A percentile compares a stretch with the other conserved stretches of the same genome.
phyloP scores from a whole-genome alignment of 2,113 vertebrate genomes.

The Ploceus nigricollis region DNA sequence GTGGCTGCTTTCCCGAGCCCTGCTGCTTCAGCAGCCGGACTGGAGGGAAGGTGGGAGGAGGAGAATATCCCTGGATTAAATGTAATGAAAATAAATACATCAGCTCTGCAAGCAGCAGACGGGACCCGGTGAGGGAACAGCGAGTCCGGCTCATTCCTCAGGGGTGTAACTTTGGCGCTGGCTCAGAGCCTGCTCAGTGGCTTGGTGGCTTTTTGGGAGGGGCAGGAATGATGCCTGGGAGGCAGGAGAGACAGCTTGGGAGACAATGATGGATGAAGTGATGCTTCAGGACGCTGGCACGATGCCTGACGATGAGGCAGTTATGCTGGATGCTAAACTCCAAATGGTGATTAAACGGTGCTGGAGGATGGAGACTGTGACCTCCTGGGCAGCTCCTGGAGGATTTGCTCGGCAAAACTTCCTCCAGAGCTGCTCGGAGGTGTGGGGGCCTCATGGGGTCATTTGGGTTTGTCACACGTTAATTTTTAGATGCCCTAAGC shows the following conservation, averaged over 20 bases:
- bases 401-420: neutral
- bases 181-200: neutral
- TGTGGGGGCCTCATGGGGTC: fast-evolving
- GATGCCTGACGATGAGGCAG: fast-evolving
- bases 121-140: neutral
- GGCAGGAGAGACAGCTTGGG: slow-evolving; percentile 16
- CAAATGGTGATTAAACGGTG: neutral
- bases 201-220: neutral
- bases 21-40: neutral
- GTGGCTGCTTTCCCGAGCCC: neutral
- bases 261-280: slow-evolving; percentile 46
- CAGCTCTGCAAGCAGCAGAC: neutral
- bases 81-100: slow-evolving; percentile 57
- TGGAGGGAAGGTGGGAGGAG: neutral
- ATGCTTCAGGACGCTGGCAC: neutral
- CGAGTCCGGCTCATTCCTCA: neutral
- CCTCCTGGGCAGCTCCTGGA: neutral
- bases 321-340: neutral
- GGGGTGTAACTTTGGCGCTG: neutral
- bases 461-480: fast-evolving
- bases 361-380: neutral
- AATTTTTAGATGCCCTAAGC: neutral
- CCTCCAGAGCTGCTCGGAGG: neutral
- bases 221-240: neutral
- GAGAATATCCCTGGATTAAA: neutral